Conservation (phyloP, 92 coral and sea anemone genomes). For the Galaxea fascicularis region DNA sequence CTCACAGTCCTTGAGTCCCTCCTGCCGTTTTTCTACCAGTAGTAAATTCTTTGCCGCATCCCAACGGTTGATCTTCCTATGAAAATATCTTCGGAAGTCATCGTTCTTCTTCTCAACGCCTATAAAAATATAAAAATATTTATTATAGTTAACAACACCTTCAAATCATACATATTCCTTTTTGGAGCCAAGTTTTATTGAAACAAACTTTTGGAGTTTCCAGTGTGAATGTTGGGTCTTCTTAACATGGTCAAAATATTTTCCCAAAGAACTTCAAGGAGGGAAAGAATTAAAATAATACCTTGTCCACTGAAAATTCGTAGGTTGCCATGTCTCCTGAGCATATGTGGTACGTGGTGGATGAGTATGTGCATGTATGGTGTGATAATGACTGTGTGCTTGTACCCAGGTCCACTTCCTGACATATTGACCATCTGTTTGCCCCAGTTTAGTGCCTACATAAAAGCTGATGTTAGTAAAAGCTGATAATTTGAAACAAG, state of each 20-base stretch:
- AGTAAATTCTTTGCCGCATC: constrained; percentile 59
- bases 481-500: background rate
- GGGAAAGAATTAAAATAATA: background rate
- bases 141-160: constrained; percentile 1
- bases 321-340: constrained; percentile 36
- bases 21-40: constrained; percentile 68
- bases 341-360: constrained; percentile 54
- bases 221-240: background rate
- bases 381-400: constrained; percentile 46
- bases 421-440: constrained; percentile 38
- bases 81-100: constrained; percentile 50
- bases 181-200: background rate
- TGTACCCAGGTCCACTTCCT: constrained; percentile 66
- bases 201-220: background rate
- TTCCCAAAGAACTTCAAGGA: constrained; percentile 7
- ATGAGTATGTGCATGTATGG: constrained; percentile 62
- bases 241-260: background rate
- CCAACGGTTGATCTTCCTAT: constrained; percentile 57
- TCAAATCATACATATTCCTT: background rate
- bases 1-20: constrained; percentile 28
- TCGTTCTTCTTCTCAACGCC: constrained; percentile 64
- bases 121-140: background rate
- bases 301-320: constrained; percentile 60
- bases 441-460: constrained; percentile 49
- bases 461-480: background rate